Base-by-base conservation (phyloP, 2,888 invertebrate genomes). In the Polylopha cassiicola region DNA sequence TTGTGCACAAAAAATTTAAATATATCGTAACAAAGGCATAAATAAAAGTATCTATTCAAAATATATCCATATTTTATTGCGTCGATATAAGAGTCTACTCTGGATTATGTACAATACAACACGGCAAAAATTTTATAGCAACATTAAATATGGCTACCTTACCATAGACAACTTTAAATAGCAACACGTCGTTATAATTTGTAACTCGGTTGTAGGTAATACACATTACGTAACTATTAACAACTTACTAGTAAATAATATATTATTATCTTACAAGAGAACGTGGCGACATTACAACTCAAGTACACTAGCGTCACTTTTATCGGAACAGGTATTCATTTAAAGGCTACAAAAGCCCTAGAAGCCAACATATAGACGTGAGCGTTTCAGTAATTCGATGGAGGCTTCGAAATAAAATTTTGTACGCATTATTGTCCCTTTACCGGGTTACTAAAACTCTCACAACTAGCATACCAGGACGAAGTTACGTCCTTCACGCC, bases 241-340 rank as follows among this genome's bases (percentile, higher is more conserved):
- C 84, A 84, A 82, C 84, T 85, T 84, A 84, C 74, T 79, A 71
- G 59, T 73, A 78, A 77, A 73, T 64, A 74, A 71, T 73, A 70
- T 66, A 66, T 66, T n/a, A n/a, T n/a, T 72, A 84, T 81, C 80
- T 84, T 84, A 82, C 84, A 82, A 66, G 50, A 50, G 57, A 66
- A 53, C 61, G 60, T 51, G 46, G 42, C 59, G 53, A 54, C 53
- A 44, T 51, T 51, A 61, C 49, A 54, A 50, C 51, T 18, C 33
- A 33, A 21, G n/a, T n/a, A n/a, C n/a, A n/a, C n/a, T n/a, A n/a
- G n/a, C n/a, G n/a, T n/a, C n/a, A n/a, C n/a, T n/a, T n/a, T n/a
- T n/a, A n/a, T n/a, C n/a, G n/a, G n/a, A n/a, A n/a, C n/a, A n/a
- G n/a, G n/a, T n/a, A n/a, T n/a, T n/a, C n/a, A n/a, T n/a, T n/a